Conservation (phyloP, 2,888 invertebrate genomes). For the Anodontia alba region DNA sequence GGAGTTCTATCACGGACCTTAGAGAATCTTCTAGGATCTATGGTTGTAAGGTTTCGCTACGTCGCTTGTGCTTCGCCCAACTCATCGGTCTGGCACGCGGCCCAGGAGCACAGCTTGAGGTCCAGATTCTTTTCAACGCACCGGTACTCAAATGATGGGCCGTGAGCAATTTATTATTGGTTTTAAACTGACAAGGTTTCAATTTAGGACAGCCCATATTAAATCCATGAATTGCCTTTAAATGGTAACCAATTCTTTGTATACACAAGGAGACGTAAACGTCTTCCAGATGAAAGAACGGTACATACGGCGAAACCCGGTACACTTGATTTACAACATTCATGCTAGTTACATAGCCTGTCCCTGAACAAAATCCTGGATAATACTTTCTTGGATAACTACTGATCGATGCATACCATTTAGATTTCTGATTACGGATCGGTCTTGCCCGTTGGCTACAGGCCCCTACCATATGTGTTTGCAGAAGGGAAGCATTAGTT, state of each 20-base stretch:
- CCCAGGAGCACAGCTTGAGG: too few relatives aligned
- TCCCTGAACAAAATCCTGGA: slow-evolving; percentile 77
- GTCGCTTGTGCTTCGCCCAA: too few relatives aligned
- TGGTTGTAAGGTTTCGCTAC: too few relatives aligned
- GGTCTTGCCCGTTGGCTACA: slow-evolving; percentile 60
- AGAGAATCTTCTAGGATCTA: too few relatives aligned
- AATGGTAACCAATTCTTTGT: slow-evolving; percentile 56
- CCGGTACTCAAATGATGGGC: slow-evolving; percentile 57
- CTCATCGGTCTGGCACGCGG: too few relatives aligned
- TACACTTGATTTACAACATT: slow-evolving; percentile 64
- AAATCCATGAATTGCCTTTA: slow-evolving; percentile 64
- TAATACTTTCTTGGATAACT: slow-evolving; percentile 69
- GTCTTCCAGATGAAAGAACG: slow-evolving; percentile 78
- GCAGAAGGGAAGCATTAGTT: slow-evolving; percentile 22
- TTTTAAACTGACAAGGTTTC: slow-evolving; percentile 62
- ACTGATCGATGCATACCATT: slow-evolving; percentile 72
- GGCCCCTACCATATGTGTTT: slow-evolving; percentile 58
- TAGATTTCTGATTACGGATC: slow-evolving; percentile 65
- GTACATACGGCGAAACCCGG: slow-evolving; percentile 67
- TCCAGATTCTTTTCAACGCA: too few relatives aligned
- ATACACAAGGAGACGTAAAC: slow-evolving; percentile 74
- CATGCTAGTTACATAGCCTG: slow-evolving; percentile 72
- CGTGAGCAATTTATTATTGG: slow-evolving; percentile 51
- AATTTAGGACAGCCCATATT: slow-evolving; percentile 35
- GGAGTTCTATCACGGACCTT: too few relatives aligned